Conservation (phyloP, 2,113 vertebrate species). For the Limnothrissa miodon region DNA sequence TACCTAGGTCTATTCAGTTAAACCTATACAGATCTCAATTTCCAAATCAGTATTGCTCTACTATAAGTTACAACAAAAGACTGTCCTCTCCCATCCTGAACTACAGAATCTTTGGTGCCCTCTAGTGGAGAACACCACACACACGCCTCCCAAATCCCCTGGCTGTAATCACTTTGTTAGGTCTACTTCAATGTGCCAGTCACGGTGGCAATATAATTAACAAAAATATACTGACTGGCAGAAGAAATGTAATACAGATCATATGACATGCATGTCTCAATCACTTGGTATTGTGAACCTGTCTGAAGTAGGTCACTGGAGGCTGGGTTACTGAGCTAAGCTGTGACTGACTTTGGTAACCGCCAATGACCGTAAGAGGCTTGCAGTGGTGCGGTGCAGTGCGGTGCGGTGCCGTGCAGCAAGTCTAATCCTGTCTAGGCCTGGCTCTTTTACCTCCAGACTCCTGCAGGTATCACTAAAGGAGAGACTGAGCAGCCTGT, state of each 20-base stretch:
- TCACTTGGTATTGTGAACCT: neutral
- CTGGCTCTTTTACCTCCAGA: slow-evolving; percentile 81
- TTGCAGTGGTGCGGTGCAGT: slow-evolving; percentile 10
- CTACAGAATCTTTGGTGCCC: neutral
- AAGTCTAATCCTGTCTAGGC: slow-evolving; percentile 44
- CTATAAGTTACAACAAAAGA: neutral
- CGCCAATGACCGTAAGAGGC: neutral
- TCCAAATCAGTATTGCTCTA: neutral
- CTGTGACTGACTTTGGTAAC: neutral
- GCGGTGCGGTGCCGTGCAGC: slow-evolving; percentile 1
- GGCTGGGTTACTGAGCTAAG: neutral
- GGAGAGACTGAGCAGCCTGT: slow-evolving; percentile 81
- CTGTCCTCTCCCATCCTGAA: neutral
- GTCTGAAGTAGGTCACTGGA: neutral
- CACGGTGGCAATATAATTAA: neutral
- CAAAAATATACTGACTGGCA: neutral
- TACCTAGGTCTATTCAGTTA: neutral
- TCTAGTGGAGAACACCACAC: slow-evolving; percentile 10
- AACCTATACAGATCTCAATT: neutral
- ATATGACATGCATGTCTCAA: neutral
- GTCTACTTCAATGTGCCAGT: neutral
- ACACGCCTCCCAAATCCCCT: neutral
- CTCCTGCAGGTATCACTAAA: slow-evolving; percentile 84
- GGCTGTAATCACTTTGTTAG: neutral
- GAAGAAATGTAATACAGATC: neutral